Conservation (phyloP, 2,113 vertebrate species). For the Bos javanicus region DNA sequence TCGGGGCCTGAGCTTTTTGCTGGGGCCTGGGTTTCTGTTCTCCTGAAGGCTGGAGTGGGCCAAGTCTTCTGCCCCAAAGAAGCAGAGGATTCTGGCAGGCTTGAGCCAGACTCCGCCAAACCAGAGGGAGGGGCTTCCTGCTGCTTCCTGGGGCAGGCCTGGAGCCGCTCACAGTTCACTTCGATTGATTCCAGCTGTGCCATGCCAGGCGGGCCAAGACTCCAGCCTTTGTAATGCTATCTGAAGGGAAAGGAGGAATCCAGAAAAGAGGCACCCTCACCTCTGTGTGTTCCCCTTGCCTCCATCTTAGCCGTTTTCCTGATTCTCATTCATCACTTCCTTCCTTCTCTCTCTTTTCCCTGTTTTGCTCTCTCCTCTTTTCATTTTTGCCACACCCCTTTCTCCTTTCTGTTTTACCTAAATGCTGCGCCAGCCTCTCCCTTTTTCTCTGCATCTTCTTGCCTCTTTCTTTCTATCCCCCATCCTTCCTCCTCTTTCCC, state of each 20-base stretch:
- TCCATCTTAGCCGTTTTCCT: neutral
- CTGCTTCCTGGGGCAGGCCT: slow-evolving; percentile 72
- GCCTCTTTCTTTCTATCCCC: neutral
- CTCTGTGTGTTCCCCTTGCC: neutral
- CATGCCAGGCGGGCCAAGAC: slow-evolving; percentile 58
- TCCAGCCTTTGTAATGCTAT: slow-evolving; percentile 60
- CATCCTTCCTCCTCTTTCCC: neutral
- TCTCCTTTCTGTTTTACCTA: neutral
- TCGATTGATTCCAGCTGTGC: slow-evolving; percentile 81
- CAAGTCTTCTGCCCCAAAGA: slow-evolving; percentile 43
- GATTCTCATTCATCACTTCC: neutral
- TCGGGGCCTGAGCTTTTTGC: neutral
- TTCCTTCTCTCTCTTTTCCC: neutral
- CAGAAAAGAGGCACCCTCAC: neutral
- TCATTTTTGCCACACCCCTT: neutral
- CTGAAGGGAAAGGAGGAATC: slow-evolving; percentile 47
- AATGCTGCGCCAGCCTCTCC: neutral
- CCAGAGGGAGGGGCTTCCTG: slow-evolving; percentile 79
- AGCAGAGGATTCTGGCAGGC: slow-evolving; percentile 74
- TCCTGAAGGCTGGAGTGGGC: neutral
- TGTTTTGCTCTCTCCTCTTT: neutral
- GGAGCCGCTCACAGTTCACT: slow-evolving; percentile 58
- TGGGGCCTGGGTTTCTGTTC: slow-evolving; percentile 25
- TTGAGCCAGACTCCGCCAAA: slow-evolving; percentile 73
- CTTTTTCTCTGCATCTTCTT: neutral